Percentiles rank a stretch among this genome's conserved stretches.
These are phyloP conservation scores for Gymnoscopelus braueri DNA, from an alignment of 2,797 vertebrate genomes.

Conservation along the genomic window DNA sequence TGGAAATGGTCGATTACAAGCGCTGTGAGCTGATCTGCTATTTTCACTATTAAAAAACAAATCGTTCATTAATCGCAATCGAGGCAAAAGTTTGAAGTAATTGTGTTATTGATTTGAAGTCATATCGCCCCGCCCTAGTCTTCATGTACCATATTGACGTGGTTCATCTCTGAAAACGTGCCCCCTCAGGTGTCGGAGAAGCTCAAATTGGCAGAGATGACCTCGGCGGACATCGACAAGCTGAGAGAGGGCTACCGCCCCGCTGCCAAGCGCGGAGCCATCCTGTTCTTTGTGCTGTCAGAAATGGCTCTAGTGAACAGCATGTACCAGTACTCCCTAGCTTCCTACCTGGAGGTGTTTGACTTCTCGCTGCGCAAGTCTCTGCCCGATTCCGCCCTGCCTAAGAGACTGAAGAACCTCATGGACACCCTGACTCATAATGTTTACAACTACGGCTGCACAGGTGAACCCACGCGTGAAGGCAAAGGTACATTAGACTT, in stretches of 20 bases:
- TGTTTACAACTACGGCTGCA: conserved; percentile 95
- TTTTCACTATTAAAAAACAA: too few species aligned
- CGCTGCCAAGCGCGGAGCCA: conserved; percentile 90
- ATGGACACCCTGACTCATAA: conserved; percentile 90
- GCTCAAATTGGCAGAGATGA: conserved; percentile 88
- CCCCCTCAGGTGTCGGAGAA: conserved; percentile 90
- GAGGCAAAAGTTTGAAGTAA: too few species aligned
- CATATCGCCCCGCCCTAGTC: too few species aligned
- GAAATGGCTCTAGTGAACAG: conserved; percentile 95
- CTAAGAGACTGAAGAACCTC: conserved; percentile 88
- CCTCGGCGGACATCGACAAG: conserved; percentile 86
- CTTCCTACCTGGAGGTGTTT: conserved; percentile 93
- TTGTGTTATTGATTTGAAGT: too few species aligned
- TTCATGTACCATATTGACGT: too few species aligned
- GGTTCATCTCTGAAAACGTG: conserved; percentile 9
- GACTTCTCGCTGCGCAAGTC: conserved; percentile 89
- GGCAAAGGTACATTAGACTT: background rate
- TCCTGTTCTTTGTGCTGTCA: conserved; percentile 93
- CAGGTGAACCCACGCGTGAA: conserved; percentile 77
- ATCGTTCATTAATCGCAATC: too few species aligned
- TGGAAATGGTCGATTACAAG: too few species aligned
- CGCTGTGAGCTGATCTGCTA: too few species aligned
- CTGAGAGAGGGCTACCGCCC: conserved; percentile 94
- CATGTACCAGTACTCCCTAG: conserved; percentile 98
- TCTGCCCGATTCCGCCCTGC: conserved; percentile 80